Base-by-base conservation (phyloP, 2,888 invertebrate species). In the Belgica antarctica region DNA sequence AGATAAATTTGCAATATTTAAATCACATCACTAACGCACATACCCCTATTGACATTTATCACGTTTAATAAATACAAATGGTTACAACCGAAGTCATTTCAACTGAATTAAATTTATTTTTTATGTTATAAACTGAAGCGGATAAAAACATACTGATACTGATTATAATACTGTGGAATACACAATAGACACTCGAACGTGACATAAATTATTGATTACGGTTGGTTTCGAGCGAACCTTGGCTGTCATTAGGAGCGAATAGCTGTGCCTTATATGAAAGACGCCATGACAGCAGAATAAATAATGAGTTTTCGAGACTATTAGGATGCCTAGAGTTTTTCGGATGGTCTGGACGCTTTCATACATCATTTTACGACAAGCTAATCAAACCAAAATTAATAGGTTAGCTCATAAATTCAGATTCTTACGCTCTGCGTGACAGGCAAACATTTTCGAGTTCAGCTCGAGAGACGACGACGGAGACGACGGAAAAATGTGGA, bases 201-300 rank as follows among this genome's bases (percentile, higher is more conserved):
- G 63, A 63, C 46, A 63, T 63, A 63, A 63, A 63, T 63, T 63
- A 63, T 63, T 63, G 63, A 63, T 63, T 62, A 34, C 22, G 10
- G 34, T 27, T n/a, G n/a, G n/a, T n/a, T 46, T 15, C n/a, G n/a
- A 46, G 15, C 46, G 46, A 12, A 17, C 46, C 19, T 62, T 31
- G 62, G 19, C 31, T 62, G 62, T 62, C 62, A 62, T 62, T 62
- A 62, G 62, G 25, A 62, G 15, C 34, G 34, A 62, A 62, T 62
- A 62, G 62, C 36, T 62, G 12, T 22, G 19, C 62, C 62, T 34
- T 62, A 62, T 62, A 59, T 19, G 12, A 7, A 22, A 25, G 28
- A n/a, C 8, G 17, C n/a, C 31, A 34, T 15, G 62, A 31, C 34
- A 19, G 5, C 10, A 12, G 62, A 62, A 62, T 62, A 34, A 31